Conservation (phyloP, 2,888 invertebrate species). For the Pherbina coryleti region DNA sequence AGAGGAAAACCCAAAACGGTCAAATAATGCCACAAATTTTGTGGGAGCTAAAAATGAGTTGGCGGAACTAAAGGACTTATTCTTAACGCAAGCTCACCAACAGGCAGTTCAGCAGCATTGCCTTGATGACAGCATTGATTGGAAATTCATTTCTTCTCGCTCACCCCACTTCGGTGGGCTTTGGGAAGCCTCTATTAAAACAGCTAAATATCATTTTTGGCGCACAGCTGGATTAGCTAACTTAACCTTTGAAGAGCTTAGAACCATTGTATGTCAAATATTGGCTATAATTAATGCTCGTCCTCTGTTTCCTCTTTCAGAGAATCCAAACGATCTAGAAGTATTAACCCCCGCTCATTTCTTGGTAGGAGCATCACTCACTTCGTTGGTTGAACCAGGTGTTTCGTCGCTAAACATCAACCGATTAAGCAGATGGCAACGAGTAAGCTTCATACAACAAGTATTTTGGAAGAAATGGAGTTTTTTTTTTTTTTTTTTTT, state of each 20-base stretch:
- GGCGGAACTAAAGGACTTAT: too few species aligned
- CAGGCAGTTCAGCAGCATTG: conserved; percentile 12
- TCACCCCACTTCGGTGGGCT: conserved; percentile 43
- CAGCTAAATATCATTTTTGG: conserved; percentile 37
- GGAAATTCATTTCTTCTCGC: conserved; percentile 35
- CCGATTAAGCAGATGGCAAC: conserved; percentile 44
- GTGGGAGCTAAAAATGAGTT: too few species aligned
- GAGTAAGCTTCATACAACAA: conserved; percentile 45
- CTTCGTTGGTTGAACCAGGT: background rate
- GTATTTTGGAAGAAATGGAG: conserved; percentile 46
- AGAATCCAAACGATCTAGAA: conserved; percentile 44
- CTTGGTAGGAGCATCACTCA: too few species aligned
- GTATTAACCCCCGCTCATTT: background rate
- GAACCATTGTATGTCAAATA: conserved; percentile 41
- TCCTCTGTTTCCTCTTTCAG: conserved; percentile 46
- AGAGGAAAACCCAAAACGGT: too few species aligned
- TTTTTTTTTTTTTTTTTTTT: too few species aligned
- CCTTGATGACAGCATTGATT: conserved; percentile 28
- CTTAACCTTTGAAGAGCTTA: too few species aligned
- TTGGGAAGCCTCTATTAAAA: conserved; percentile 40
- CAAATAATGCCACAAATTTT: too few species aligned
- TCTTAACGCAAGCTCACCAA: conserved; percentile 10
- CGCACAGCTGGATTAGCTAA: background rate
- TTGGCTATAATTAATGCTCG: conserved; percentile 46
- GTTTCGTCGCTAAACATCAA: background rate